Evolutionary conservation across 1,140 invertebrate genomes (phyloP).

Genomic region (Amyelois transitella): DNA sequence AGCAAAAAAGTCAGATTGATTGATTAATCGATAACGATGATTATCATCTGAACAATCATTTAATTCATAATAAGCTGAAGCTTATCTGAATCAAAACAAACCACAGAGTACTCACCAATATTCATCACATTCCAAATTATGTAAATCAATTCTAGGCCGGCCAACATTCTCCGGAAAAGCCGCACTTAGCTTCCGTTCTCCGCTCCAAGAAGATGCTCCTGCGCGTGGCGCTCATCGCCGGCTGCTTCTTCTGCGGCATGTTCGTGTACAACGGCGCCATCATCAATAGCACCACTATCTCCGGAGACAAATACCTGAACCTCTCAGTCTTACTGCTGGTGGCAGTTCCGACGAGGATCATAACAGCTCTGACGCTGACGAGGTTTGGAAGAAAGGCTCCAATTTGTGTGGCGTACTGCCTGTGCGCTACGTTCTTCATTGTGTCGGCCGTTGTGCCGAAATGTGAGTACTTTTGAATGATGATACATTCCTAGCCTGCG

Average conservation of each 20-base stretch:
- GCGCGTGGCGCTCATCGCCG: conserved; percentile 78
- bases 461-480: conserved; percentile 37
- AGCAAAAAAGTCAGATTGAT: too few species aligned
- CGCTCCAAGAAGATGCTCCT: conserved; percentile 76
- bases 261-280: conserved; percentile 88
- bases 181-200: conserved; percentile 71
- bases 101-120: too few species aligned
- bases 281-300: conserved; percentile 78
- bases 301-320: conserved; percentile 78
- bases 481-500: background rate
- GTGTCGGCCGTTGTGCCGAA: conserved; percentile 56
- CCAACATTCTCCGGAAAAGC: conserved; percentile 14
- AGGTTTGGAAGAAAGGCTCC: conserved; percentile 78
- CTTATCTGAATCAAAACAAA: too few species aligned
- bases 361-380: conserved; percentile 78
- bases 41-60: too few species aligned
- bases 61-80: too few species aligned
- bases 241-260: conserved; percentile 80
- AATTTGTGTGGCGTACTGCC: conserved; percentile 75
- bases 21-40: too few species aligned
- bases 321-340: conserved; percentile 74
- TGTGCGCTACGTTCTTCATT: conserved; percentile 74
- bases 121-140: too few species aligned
- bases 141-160: conserved; percentile 26
- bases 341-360: conserved; percentile 75